Evolutionary conservation across 2,797 vertebrate genomes (phyloP).

Genomic region (Sebastes dallii): DNA sequence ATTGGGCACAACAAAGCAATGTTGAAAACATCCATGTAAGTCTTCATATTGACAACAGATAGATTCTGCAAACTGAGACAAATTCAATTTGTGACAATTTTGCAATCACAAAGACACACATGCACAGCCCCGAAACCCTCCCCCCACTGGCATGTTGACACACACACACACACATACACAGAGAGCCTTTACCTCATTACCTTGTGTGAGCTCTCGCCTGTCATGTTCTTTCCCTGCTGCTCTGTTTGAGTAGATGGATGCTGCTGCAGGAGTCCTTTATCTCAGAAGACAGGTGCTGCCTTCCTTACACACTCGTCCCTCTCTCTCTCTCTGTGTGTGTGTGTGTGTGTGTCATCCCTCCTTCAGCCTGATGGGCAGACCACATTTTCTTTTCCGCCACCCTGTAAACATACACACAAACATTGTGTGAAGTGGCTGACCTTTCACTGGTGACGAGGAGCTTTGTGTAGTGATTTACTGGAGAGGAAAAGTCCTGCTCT

Average conservation of each 20-base stretch:
- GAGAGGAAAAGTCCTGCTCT: slow-evolving; percentile 36
- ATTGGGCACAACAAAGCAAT: neutral
- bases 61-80: neutral
- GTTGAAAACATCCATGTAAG: neutral
- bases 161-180: slow-evolving; percentile 4
- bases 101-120: neutral
- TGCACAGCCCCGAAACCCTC: neutral
- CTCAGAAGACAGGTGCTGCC: slow-evolving; percentile 70
- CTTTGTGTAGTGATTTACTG: slow-evolving; percentile 50
- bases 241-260: slow-evolving; percentile 64
- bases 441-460: slow-evolving; percentile 31
- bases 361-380: slow-evolving; percentile 24
- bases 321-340: slow-evolving; percentile 5
- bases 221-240: slow-evolving; percentile 59
- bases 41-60: neutral
- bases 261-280: slow-evolving; percentile 67
- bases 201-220: slow-evolving; percentile 30
- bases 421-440: slow-evolving; percentile 34
- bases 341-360: slow-evolving; percentile 19
- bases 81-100: slow-evolving; percentile 7
- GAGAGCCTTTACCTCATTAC: slow-evolving; percentile 27
- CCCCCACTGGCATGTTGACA: slow-evolving; percentile 9
- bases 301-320: slow-evolving; percentile 34
- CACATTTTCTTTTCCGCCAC: slow-evolving; percentile 28
- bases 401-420: slow-evolving; percentile 34